Evolutionary conservation across 2,888 invertebrate genomes (phyloP).

Genomic region (Aphrophora alni): DNA sequence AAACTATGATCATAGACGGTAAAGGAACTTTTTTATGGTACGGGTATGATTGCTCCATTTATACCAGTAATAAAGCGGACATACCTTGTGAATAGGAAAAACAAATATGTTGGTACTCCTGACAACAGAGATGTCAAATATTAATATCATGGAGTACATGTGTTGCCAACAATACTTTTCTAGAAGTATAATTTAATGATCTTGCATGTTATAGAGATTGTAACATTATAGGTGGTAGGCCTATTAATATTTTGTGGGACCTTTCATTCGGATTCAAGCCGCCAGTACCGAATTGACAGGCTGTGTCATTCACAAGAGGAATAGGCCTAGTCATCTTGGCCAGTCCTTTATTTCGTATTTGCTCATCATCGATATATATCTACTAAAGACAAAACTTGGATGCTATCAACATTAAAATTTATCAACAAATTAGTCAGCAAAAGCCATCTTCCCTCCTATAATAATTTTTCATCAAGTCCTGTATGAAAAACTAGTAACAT

Average conservation of each 20-base stretch:
- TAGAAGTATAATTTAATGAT: not conserved
- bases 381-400: constrained; percentile 40
- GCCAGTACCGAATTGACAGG: too few species aligned
- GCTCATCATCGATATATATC: constrained; percentile 41
- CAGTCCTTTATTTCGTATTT: constrained; percentile 38
- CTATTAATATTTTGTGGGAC: too few species aligned
- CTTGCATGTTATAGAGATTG: not conserved
- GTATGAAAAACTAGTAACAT: constrained; percentile 16
- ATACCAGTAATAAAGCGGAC: constrained; percentile 33
- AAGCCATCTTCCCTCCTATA: constrained; percentile 28
- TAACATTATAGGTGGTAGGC: too few species aligned
- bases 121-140: not conserved
- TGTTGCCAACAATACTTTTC: not conserved
- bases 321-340: constrained; percentile 39
- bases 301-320: too few species aligned
- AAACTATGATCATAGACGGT: constrained; percentile 40
- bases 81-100: constrained; percentile 11
- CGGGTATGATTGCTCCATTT: constrained; percentile 41
- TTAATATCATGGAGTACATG: not conserved
- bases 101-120: not conserved
- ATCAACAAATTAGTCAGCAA: constrained; percentile 23
- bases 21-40: constrained; percentile 36
- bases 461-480: constrained; percentile 32
- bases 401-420: constrained; percentile 39
- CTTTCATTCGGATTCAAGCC: too few species aligned